phyloP scores from a whole-genome alignment of 2,888 invertebrate genomes.

The Pterostichus madidus region DNA sequence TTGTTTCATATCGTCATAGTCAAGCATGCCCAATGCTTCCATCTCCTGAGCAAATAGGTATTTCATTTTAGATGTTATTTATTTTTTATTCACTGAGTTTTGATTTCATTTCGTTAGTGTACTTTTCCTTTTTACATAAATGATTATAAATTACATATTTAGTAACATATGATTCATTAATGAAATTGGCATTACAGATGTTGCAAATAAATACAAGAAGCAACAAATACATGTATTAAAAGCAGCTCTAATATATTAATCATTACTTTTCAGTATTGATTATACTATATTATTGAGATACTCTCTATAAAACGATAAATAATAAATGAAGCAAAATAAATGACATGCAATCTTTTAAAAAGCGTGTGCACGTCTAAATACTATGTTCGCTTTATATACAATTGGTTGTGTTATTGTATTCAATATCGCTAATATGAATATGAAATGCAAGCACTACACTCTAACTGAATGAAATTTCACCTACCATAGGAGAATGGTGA shows the following conservation, averaged over 20 bases:
- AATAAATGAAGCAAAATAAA: neutral
- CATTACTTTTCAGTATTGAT: neutral
- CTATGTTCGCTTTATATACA: neutral
- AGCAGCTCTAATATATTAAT: conserved; percentile 15
- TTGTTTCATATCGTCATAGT: conserved; percentile 75
- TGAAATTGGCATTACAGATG: neutral
- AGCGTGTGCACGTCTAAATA: conserved; percentile 32
- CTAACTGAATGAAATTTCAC: conserved; percentile 66
- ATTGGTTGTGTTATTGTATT: neutral
- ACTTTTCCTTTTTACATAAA: conserved; percentile 35
- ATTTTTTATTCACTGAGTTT: conserved; percentile 8
- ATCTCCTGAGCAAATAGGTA: conserved; percentile 72
- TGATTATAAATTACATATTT: conserved; percentile 24
- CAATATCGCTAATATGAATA: no score
- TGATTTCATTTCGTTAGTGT: conserved; percentile 19
- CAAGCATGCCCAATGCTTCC: conserved; percentile 76
- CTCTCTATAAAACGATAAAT: neutral
- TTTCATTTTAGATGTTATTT: conserved; percentile 9
- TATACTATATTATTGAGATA: neutral
- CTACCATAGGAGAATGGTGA: conserved; percentile 79
- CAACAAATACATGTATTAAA: conserved; percentile 34
- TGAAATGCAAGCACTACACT: no score
- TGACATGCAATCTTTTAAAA: conserved; percentile 32
- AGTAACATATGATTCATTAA: neutral
- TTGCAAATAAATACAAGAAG: conserved; percentile 41